Evolutionary conservation across 2,888 invertebrate genomes (phyloP).

Genomic region (Pandemis heparana): DNA sequence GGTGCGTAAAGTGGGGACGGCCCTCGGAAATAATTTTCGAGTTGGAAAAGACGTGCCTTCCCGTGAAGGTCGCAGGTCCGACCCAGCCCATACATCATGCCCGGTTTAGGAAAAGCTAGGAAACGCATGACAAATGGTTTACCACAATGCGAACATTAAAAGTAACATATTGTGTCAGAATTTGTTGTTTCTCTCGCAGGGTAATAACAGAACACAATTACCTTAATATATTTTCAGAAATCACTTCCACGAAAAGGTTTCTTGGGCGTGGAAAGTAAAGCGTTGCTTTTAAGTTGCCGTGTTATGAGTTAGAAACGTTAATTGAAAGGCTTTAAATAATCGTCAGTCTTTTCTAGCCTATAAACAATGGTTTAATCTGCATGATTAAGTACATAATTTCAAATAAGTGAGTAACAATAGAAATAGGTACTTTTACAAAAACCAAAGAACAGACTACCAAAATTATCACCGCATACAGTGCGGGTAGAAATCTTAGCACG

Average conservation of each 20-base stretch:
- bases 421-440: too few species aligned
- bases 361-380: not conserved
- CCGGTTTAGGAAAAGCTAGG: constrained; percentile 64
- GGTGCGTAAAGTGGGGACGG: constrained; percentile 79
- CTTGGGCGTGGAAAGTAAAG: too few species aligned
- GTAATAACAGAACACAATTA: not conserved
- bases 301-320: too few species aligned
- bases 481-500: not conserved
- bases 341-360: not conserved
- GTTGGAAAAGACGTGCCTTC: constrained; percentile 67
- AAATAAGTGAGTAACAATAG: too few species aligned
- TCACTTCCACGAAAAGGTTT: too few species aligned
- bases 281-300: too few species aligned
- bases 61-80: constrained; percentile 68
- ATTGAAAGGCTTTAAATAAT: not conserved
- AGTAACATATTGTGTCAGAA: constrained; percentile 38
- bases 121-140: constrained; percentile 66
- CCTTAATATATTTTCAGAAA: not conserved
- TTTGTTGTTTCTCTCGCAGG: not conserved
- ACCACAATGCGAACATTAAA: constrained; percentile 38
- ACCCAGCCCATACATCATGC: constrained; percentile 73
- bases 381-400: not conserved
- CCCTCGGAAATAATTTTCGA: constrained; percentile 67
- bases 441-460: not conserved
- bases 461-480: not conserved